These are phyloP conservation scores for Darevskia nairensis DNA, from an alignment of 2,797 vertebrate genomes.

Conservation along the genomic window DNA sequence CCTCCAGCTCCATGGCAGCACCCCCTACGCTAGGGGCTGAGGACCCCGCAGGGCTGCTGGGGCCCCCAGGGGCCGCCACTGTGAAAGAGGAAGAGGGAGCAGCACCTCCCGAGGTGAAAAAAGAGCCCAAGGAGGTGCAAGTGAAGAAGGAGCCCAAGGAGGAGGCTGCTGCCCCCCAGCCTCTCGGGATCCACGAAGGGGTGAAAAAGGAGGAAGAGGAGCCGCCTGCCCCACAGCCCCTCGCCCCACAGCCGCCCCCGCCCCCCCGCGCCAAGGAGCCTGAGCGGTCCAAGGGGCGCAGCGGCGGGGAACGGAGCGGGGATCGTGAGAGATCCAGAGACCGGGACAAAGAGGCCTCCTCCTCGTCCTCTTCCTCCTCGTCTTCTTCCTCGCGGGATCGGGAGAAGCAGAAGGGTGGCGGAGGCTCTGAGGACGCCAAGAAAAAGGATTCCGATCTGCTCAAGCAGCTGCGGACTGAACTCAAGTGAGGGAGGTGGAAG, in stretches of 20 bases:
- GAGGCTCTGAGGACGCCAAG: slow-evolving; percentile 87
- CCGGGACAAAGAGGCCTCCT: slow-evolving; percentile 78
- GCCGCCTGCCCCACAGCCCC: neutral
- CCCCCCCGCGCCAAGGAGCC: slow-evolving; percentile 54
- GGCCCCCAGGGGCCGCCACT: slow-evolving; percentile 61
- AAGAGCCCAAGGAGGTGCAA: slow-evolving; percentile 74
- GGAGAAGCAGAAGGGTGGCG: slow-evolving; percentile 74
- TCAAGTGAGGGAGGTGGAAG: slow-evolving; percentile 81
- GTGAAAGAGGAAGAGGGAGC: slow-evolving; percentile 78
- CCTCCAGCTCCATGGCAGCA: slow-evolving; percentile 38
- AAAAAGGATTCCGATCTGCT: slow-evolving; percentile 92
- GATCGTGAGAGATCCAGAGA: slow-evolving; percentile 78
- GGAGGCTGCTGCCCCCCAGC: slow-evolving; percentile 32
- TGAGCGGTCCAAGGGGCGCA: slow-evolving; percentile 81
- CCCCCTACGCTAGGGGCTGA: slow-evolving; percentile 46
- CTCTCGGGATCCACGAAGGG: neutral
- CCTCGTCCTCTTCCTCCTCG: slow-evolving; percentile 43
- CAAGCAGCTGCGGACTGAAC: slow-evolving; percentile 88
- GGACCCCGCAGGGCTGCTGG: slow-evolving; percentile 38
- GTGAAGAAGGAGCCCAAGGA: slow-evolving; percentile 79
- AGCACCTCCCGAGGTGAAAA: slow-evolving; percentile 65
- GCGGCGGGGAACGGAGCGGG: slow-evolving; percentile 12
- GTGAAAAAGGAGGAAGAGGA: slow-evolving; percentile 75
- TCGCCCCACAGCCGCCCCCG: slow-evolving; percentile 41
- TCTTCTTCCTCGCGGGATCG: slow-evolving; percentile 66